phyloP scores from a whole-genome alignment of 2,797 vertebrate genomes.

The Australoheros facetus region DNA sequence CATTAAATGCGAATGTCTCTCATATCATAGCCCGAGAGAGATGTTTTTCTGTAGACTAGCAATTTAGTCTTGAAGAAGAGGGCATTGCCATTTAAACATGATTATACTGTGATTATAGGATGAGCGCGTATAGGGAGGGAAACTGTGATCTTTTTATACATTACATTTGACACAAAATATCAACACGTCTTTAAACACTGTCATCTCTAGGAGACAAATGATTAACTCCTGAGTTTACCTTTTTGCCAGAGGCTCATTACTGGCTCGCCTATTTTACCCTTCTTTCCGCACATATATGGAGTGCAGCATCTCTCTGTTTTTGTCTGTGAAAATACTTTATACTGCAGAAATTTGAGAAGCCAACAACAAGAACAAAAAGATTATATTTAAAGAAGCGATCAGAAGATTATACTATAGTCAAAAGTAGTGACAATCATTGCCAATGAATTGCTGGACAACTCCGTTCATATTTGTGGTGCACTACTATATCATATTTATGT shows the following conservation, averaged over 20 bases:
- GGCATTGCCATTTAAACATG: constrained; percentile 35
- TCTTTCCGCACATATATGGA: rapidly evolving
- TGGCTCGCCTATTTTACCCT: background rate
- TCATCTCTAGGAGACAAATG: constrained; percentile 27
- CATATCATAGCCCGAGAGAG: constrained; percentile 8
- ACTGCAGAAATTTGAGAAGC: background rate
- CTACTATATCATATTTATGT: background rate
- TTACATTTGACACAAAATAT: constrained; percentile 9
- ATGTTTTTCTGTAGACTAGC: constrained; percentile 29
- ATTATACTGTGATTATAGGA: constrained; percentile 51
- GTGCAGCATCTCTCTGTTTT: background rate
- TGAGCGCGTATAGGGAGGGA: background rate
- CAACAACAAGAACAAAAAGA: background rate
- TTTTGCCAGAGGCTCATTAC: background rate
- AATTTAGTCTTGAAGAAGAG: constrained; percentile 42
- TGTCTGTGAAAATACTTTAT: background rate
- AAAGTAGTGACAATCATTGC: background rate
- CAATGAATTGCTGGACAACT: background rate
- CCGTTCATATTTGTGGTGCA: background rate
- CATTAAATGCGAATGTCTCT: constrained; percentile 5
- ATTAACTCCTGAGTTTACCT: background rate
- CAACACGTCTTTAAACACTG: constrained; percentile 20
- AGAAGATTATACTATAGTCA: background rate
- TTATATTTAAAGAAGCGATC: background rate
- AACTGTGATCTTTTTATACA: background rate